These are phyloP conservation scores for Epinephelus lanceolatus DNA, from an alignment of 2,113 vertebrate species.

Conservation along the genomic window DNA sequence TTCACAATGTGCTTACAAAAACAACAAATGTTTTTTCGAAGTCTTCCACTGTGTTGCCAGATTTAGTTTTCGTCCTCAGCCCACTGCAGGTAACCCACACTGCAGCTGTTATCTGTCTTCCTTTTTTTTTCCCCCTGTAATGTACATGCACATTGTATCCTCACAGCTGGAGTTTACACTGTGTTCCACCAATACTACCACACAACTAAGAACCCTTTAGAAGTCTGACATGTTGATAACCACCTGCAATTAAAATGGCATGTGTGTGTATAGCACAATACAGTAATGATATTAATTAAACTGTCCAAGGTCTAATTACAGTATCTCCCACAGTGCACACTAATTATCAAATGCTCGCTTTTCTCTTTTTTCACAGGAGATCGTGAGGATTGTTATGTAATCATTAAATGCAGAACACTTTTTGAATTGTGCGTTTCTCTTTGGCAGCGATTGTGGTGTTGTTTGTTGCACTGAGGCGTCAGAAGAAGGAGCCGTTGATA, in stretches of 20 bases:
- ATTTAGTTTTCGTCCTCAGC: not conserved
- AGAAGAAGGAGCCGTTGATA: constrained; percentile 97
- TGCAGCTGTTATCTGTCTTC: not conserved
- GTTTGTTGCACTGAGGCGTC: constrained; percentile 95
- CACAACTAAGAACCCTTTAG: constrained; percentile 2
- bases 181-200: not conserved
- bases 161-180: not conserved
- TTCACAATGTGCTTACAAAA: not conserved
- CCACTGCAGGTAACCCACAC: not conserved
- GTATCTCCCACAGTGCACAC: constrained; percentile 15
- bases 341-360: constrained; percentile 42
- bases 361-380: constrained; percentile 13
- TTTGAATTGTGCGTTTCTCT: not conserved
- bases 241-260: constrained; percentile 27
- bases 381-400: not conserved
- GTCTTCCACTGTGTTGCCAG: not conserved
- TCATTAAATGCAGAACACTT: not conserved
- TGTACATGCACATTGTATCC: not conserved
- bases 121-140: not conserved
- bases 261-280: constrained; percentile 19
- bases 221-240: constrained; percentile 24
- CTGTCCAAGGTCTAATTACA: constrained; percentile 46
- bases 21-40: not conserved
- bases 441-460: constrained; percentile 88
- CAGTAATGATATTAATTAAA: constrained; percentile 53